These are phyloP conservation scores for Ascidia mentula DNA, from an alignment of 23 tunicate species.

Conservation along the genomic window DNA sequence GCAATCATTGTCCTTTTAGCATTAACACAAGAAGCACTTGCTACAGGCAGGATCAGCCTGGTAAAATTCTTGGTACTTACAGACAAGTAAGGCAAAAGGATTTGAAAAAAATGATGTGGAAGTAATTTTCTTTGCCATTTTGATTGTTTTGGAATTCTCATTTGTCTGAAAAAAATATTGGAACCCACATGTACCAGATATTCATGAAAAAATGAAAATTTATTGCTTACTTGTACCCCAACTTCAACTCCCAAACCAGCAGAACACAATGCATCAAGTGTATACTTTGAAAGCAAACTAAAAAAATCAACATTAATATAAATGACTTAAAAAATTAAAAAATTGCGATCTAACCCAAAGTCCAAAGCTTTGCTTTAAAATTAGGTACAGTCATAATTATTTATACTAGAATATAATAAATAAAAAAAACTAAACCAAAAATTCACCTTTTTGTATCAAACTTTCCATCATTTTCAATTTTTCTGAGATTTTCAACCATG, in stretches of 20 bases:
- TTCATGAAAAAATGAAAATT: too few relatives aligned
- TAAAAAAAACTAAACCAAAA: neutral
- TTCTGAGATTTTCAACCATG: slow-evolving; percentile 24
- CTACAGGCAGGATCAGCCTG: too few relatives aligned
- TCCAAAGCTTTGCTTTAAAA: neutral
- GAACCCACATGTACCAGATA: too few relatives aligned
- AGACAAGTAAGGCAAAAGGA: neutral
- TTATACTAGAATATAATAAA: too few relatives aligned
- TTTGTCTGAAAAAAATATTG: neutral
- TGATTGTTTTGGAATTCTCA: neutral
- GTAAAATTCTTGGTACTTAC: neutral
- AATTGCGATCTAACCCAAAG: neutral
- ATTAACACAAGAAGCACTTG: too few relatives aligned
- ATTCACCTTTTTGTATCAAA: slow-evolving; percentile 68
- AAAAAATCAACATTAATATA: neutral
- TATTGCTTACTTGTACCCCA: neutral
- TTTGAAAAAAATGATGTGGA: neutral
- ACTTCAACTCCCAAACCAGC: slow-evolving; percentile 52
- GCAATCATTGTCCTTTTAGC: too few relatives aligned
- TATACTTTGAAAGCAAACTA: slow-evolving; percentile 27
- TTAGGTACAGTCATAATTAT: neutral
- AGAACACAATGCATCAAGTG: slow-evolving; percentile 41
- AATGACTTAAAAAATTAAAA: neutral
- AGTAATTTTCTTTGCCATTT: slow-evolving; percentile 5
- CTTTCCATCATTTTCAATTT: slow-evolving; percentile 36